Percentiles rank a stretch among this genome's conserved stretches.
Evolutionary conservation across 1,140 invertebrate genomes (phyloP).

Genomic region (Pachyrhynchus sulphureomaculatus): DNA sequence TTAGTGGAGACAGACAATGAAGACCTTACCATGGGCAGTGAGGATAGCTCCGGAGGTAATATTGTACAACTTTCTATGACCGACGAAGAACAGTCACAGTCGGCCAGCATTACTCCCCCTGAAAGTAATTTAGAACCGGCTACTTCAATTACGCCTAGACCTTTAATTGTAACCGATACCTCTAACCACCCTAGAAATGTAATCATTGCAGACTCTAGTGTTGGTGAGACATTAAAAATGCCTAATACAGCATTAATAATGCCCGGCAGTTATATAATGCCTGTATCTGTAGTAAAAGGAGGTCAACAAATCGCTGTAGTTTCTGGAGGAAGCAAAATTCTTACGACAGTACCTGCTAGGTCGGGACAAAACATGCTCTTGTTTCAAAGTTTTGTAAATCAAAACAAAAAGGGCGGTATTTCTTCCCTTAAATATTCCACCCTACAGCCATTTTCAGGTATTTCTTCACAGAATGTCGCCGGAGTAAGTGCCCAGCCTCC

Average conservation of each 20-base stretch:
- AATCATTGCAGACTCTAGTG: conserved; percentile 58
- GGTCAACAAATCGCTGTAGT: conserved; percentile 71
- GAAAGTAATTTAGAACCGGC: conserved; percentile 43
- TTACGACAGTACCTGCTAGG: conserved; percentile 63
- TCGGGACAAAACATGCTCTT: conserved; percentile 56
- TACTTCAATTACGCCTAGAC: conserved; percentile 36
- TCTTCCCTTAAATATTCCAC: conserved; percentile 55
- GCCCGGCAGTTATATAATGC: conserved; percentile 68
- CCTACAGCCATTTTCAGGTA: conserved; percentile 52
- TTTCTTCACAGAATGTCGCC: conserved; percentile 44
- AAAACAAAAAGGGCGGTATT: conserved; percentile 52
- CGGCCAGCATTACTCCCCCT: conserved; percentile 40
- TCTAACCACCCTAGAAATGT: conserved; percentile 55
- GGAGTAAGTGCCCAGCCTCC: conserved; percentile 45
- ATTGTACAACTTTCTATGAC: conserved; percentile 58
- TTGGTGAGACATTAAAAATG: conserved; percentile 57
- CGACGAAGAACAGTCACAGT: conserved; percentile 47
- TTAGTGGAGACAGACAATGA: conserved; percentile 57
- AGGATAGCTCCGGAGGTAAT: conserved; percentile 70
- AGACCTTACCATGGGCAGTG: conserved; percentile 69
- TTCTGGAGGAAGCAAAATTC: conserved; percentile 65
- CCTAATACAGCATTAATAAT: conserved; percentile 64
- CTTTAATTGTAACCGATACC: conserved; percentile 42
- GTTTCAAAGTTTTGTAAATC: conserved; percentile 59
- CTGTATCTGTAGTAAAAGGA: conserved; percentile 68